These are phyloP conservation scores for Zosterops hypoxanthus DNA, from an alignment of 2,113 vertebrate species.

Conservation along the genomic window DNA sequence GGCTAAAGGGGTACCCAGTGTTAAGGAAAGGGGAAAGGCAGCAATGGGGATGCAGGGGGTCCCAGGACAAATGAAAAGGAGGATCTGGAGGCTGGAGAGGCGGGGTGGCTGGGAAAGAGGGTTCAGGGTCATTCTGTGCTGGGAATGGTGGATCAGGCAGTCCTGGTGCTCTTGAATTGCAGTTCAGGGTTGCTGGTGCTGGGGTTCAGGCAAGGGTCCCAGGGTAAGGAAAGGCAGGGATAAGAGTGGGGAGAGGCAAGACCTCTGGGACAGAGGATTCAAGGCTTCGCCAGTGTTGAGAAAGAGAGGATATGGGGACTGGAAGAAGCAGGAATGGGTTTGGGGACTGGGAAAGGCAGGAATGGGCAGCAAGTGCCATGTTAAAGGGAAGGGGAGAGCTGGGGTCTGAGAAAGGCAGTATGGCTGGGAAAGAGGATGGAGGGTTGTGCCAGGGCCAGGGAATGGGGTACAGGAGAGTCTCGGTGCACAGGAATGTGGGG, in stretches of 20 bases:
- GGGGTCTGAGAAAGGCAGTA: not conserved
- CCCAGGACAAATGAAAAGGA: not conserved
- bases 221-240: not conserved
- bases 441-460: not conserved
- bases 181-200: not conserved
- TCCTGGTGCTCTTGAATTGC: not conserved
- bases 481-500: fast-evolving
- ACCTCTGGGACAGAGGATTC: fast-evolving
- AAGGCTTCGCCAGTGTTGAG: fast-evolving
- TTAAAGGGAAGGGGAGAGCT: not conserved
- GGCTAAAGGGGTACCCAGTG: not conserved
- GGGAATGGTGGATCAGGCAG: not conserved
- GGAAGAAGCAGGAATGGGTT: not conserved
- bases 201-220: not conserved
- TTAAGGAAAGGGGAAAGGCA: not conserved
- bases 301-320: not conserved
- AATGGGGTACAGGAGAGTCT: not conserved
- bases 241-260: not conserved
- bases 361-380: not conserved
- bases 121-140: not conserved
- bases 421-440: not conserved
- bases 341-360: not conserved
- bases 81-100: not conserved
- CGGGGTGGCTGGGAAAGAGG: fast-evolving
- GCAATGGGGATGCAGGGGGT: not conserved